Base-by-base conservation (phyloP, 2,888 invertebrate genomes). In the Mesoligia furuncula region DNA sequence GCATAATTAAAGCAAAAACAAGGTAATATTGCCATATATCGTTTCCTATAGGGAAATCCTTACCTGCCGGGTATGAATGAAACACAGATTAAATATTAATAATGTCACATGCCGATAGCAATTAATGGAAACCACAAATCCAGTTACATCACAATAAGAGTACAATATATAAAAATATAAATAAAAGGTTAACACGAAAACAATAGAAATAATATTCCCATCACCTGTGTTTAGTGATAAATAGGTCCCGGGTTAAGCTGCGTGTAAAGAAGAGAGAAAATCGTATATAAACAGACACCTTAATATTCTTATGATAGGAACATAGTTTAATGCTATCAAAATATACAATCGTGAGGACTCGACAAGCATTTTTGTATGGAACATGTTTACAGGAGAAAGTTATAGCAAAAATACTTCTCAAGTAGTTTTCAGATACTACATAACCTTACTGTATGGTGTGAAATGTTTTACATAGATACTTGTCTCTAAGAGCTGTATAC, bases 211-310 rank as follows among this genome's bases (percentile, higher is more conserved):
- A 93, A 93, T 94, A 94, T 91, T 95, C 95, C 96, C 95, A 93
- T 97, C 97, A 97, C 97, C 97, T 97, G 96, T 90, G 92, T 95
- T 96, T 96, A 97, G 95, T 96, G 97, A 96, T 96, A 97, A 91
- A 97, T 96, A 96, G 96, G 94, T 96, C 97, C 97, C 96, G 96
- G 95, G 95, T 96, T 97, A 97, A 96, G 97, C 97, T 97, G 97
- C 97, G 91, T 97, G 97, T 96, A 97, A 97, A 97, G 95, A 96
- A 96, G 95, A 96, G 94, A 96, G 93, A 95, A 94, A 94, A 93
- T 92, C 91, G 83, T 92, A 92, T 95, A 95, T 95, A 95, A 93
- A 95, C 88, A 95, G 88, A 92, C 88, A 92, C 86, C 87, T 86
- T 91, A 57, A 81, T 76, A 80, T 71, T 80, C 84, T 85, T 89